Evolutionary conservation across 2,113 vertebrate genomes (phyloP).

Genomic region (Carassius gibelio): DNA sequence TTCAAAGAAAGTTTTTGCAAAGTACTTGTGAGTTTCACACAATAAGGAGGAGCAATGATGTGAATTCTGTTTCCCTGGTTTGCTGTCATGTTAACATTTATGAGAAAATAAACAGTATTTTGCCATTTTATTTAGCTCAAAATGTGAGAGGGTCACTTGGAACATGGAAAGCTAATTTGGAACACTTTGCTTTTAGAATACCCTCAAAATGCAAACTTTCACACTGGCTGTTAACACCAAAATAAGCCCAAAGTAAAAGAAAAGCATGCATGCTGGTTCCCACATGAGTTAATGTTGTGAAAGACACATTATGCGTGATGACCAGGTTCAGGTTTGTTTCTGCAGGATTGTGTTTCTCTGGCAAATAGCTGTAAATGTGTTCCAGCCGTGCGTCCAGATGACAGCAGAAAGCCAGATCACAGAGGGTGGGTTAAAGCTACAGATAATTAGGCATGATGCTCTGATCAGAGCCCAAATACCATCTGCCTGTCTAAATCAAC

Average conservation of each 20-base stretch:
- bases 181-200: neutral
- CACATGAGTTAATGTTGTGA: neutral
- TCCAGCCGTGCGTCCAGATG: slow-evolving; percentile 23
- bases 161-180: too few species aligned
- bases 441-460: slow-evolving; percentile 59
- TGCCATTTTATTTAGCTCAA: neutral
- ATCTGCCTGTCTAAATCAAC: slow-evolving; percentile 61
- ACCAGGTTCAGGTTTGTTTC: slow-evolving; percentile 18
- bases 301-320: neutral
- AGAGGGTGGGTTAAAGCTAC: slow-evolving; percentile 45
- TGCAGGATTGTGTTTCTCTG: neutral
- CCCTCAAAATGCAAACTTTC: neutral
- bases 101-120: neutral
- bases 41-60: neutral
- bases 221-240: neutral
- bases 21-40: neutral
- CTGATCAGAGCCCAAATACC: slow-evolving; percentile 59
- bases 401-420: slow-evolving; percentile 27
- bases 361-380: slow-evolving; percentile 13
- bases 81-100: neutral
- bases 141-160: neutral
- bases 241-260: neutral
- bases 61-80: neutral
- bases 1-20: slow-evolving; percentile 62
- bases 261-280: neutral